These are phyloP conservation scores for Aricia artaxerxes DNA, from an alignment of 2,888 invertebrate genomes.

Conservation along the genomic window DNA sequence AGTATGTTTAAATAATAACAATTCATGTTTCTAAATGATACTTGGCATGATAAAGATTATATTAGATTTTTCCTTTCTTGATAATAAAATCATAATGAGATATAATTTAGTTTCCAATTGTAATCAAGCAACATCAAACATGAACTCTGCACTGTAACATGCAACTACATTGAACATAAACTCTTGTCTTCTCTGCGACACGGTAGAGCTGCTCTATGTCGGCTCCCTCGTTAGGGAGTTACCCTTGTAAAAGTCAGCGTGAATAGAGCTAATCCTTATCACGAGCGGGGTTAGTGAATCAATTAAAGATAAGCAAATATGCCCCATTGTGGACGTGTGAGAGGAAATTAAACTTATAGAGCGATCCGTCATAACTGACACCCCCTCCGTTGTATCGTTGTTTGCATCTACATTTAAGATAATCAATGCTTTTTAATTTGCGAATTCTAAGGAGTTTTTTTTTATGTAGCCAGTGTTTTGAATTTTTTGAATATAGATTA, in stretches of 20 bases:
- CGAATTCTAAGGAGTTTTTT: constrained; percentile 12
- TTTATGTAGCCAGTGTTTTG: neutral
- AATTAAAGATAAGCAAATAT: constrained; percentile 81
- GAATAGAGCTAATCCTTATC: constrained; percentile 80
- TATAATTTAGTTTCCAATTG: no score
- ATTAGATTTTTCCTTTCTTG: no score
- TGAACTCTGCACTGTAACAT: no score
- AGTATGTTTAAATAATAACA: no score
- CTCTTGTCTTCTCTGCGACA: neutral
- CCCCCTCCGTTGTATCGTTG: constrained; percentile 47
- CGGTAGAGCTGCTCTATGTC: constrained; percentile 49
- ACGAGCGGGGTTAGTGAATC: constrained; percentile 73
- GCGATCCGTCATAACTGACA: constrained; percentile 66
- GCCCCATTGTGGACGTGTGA: constrained; percentile 65
- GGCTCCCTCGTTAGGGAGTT: constrained; percentile 66
- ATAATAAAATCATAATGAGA: no score
- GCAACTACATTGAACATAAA: neutral
- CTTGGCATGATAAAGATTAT: no score
- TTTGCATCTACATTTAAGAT: constrained; percentile 26
- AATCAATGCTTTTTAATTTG: constrained; percentile 23
- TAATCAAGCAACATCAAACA: no score
- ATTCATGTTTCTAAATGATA: no score
- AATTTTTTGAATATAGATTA: neutral
- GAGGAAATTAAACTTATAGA: constrained; percentile 77
- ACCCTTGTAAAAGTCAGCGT: constrained; percentile 80